Evolutionary conservation across 1,140 invertebrate species (phyloP), one percentile per base, ranked within the genome.

Genomic region (Lutraria rhynchaena): DNA sequence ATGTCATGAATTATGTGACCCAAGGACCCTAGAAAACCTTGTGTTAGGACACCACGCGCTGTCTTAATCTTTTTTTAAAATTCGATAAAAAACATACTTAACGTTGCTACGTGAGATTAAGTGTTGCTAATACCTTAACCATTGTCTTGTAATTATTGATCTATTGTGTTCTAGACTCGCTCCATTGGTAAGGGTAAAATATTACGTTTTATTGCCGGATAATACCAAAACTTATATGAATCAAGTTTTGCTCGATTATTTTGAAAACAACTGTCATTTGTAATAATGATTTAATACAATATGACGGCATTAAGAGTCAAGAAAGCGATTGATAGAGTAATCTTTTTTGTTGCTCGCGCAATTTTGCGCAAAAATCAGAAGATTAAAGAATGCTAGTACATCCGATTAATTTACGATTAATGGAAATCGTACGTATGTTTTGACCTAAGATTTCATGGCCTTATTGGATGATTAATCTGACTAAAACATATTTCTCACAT

Each of bases 341-440:
- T 77, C 60, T 7, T 77, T 67, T 35, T 13, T 27, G 31, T 33
- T 53, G 46, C 11, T 77, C 41, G 71, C 71, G 71, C 71, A 75
- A 75, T 75, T 75, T 75, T 44, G 27, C 57, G 71, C 35, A 60
- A 61, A 31, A 46, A 19, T n/a, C 17, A 7, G 24, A 41, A 75
- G 71, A 75, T 75, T 75, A 75, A 27, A 13, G 37, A 55, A 33
- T 3, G n/a, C 33, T 24, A 55, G 69, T 55, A 75, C 57, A 75
- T 75, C 71, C 71, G 71, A 75, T 75, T 75, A 75, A 60, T 75
- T 1, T 24, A 44, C 27, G 9, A 71, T 71, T 24, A 75, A 71
- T 37, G 27, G 9, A 71, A 33, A 22, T 19, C 24, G 17, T 44
- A 33, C 53, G 33, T 24, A 24, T 19, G n/a, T 51, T 70, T 70